These are phyloP conservation scores for Saxidomus purpurata DNA, from an alignment of 1,140 invertebrate genomes.

Conservation along the genomic window DNA sequence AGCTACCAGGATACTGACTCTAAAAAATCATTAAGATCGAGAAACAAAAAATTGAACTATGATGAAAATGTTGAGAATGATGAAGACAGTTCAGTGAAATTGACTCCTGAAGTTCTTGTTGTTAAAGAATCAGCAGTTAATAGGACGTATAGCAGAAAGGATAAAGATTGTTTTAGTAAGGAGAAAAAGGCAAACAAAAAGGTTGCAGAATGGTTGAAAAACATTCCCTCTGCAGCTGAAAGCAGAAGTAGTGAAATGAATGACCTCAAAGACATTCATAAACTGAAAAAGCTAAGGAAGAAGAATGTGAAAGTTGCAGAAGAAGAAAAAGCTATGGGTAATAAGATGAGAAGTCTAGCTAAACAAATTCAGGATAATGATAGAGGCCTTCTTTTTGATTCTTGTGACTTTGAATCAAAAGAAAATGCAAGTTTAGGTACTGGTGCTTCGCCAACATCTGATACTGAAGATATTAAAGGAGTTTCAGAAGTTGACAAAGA, in stretches of 20 bases:
- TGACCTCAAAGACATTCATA: not conserved
- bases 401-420: constrained; percentile 44
- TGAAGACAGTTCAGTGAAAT: not conserved
- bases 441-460: not conserved
- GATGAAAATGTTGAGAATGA: not conserved
- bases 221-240: not conserved
- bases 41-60: not conserved
- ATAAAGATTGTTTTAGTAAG: constrained; percentile 16
- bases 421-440: not conserved
- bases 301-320: constrained; percentile 16
- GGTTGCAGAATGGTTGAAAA: constrained; percentile 58
- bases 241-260: not conserved
- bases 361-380: constrained; percentile 35
- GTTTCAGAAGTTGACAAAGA: not conserved
- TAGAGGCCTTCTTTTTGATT: constrained; percentile 36
- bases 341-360: constrained; percentile 50
- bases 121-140: not conserved
- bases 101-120: constrained; percentile 21
- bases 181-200: constrained; percentile 12
- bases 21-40: constrained; percentile 20
- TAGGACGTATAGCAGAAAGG: constrained; percentile 57
- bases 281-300: constrained; percentile 1
- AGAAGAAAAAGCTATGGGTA: constrained; percentile 59
- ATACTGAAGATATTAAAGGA: not conserved
- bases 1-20: not conserved